Evolutionary conservation across 2,888 invertebrate genomes (phyloP).

Genomic region (Caenorhabditis sp.): DNA sequence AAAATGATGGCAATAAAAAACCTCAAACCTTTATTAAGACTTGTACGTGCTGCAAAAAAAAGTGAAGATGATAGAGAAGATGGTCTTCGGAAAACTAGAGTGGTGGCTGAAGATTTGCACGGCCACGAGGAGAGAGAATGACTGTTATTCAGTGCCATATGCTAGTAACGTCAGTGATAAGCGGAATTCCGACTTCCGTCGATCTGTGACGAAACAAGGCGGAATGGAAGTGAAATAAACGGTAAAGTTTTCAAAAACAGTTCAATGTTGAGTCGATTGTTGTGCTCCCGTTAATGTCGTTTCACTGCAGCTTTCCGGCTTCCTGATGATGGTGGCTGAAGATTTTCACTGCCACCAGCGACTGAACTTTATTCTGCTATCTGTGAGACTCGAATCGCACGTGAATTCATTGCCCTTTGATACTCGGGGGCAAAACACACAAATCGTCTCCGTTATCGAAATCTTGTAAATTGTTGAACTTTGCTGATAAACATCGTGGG

Average conservation of each 20-base stretch:
- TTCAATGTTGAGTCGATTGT: no score
- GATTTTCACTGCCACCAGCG: no score
- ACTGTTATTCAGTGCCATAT: no score
- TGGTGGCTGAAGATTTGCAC: neutral
- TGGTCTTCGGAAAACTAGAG: neutral
- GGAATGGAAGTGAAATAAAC: no score
- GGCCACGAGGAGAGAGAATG: no score
- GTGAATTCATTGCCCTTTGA: slow-evolving; percentile 13
- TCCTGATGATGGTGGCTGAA: neutral
- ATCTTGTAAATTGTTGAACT: slow-evolving; percentile 25
- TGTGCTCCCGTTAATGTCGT: no score
- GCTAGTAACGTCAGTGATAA: no score
- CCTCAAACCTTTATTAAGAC: slow-evolving; percentile 11
- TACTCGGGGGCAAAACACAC: slow-evolving; percentile 24
- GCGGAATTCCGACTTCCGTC: no score
- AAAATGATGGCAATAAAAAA: slow-evolving; percentile 49
- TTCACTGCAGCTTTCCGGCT: no score
- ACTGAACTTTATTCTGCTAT: neutral
- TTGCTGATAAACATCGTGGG: slow-evolving; percentile 2
- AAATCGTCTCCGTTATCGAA: neutral
- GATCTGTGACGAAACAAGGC: no score
- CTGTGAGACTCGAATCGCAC: neutral
- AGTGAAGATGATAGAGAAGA: neutral
- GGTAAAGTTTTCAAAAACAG: no score
- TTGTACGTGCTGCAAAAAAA: neutral